Evolutionary conservation across 2,113 vertebrate species (phyloP).

Genomic region (Pterocles orientalis): DNA sequence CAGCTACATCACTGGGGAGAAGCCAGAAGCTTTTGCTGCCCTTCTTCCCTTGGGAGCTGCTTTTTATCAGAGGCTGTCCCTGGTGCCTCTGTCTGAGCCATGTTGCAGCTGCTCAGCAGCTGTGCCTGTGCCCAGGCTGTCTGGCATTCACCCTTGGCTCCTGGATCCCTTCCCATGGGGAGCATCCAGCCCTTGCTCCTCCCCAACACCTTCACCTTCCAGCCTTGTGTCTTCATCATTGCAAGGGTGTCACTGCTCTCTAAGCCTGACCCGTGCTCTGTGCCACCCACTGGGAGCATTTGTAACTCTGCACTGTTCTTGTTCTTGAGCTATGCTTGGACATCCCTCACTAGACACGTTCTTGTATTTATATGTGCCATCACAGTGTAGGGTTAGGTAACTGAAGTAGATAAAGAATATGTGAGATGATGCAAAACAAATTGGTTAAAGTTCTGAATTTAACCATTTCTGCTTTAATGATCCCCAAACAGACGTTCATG

Average conservation of each 20-base stretch:
- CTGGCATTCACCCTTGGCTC: neutral
- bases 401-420: neutral
- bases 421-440: neutral
- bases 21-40: neutral
- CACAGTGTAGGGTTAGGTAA: neutral
- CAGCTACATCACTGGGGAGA: neutral
- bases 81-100: neutral
- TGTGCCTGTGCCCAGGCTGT: rapidly evolving
- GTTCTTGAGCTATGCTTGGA: neutral
- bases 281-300: rapidly evolving
- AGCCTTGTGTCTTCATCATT: neutral
- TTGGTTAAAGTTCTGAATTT: neutral
- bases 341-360: neutral
- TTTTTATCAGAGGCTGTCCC: neutral
- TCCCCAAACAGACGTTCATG: neutral
- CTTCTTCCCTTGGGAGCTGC: neutral
- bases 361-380: neutral
- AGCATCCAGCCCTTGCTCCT: neutral
- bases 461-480: neutral
- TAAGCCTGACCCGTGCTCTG: neutral
- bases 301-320: neutral
- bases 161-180: neutral
- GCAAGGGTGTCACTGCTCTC: neutral
- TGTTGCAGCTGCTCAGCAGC: neutral
- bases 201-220: neutral